phyloP scores from a whole-genome alignment of 2,113 vertebrate genomes.

The Ochotona curzoniae region DNA sequence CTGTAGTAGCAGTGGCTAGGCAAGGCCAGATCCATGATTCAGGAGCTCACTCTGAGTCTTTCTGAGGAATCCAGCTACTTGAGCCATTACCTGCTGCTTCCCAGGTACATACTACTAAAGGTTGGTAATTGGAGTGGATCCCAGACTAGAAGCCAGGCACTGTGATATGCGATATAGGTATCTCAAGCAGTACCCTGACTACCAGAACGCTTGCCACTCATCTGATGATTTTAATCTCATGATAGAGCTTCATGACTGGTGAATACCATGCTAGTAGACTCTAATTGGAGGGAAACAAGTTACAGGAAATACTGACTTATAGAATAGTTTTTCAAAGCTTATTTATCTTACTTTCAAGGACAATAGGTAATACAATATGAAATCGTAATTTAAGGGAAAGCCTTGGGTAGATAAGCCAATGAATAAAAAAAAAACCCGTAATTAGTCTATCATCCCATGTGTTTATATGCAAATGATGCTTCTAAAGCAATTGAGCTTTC shows the following conservation, averaged over 20 bases:
- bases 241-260: not conserved
- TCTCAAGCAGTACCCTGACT: no score
- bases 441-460: constrained; percentile 58
- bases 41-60: no score
- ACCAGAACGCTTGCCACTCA: not conserved
- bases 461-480: constrained; percentile 67
- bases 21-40: no score
- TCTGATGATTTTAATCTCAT: constrained; percentile 18
- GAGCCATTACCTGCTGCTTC: no score
- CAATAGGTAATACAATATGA: constrained; percentile 48
- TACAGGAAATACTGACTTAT: not conserved
- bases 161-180: no score
- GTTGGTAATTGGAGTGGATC: no score
- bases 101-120: no score
- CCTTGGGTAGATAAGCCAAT: constrained; percentile 39
- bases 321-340: not conserved
- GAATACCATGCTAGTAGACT: not conserved
- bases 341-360: constrained; percentile 35
- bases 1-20: no score
- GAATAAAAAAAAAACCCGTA: constrained; percentile 68
- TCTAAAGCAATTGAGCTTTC: constrained; percentile 30
- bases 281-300: not conserved
- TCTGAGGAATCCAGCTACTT: no score
- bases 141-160: no score
- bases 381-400: constrained; percentile 40